phyloP scores from a whole-genome alignment of 2,888 invertebrate genomes.

The Atrina japonica region DNA sequence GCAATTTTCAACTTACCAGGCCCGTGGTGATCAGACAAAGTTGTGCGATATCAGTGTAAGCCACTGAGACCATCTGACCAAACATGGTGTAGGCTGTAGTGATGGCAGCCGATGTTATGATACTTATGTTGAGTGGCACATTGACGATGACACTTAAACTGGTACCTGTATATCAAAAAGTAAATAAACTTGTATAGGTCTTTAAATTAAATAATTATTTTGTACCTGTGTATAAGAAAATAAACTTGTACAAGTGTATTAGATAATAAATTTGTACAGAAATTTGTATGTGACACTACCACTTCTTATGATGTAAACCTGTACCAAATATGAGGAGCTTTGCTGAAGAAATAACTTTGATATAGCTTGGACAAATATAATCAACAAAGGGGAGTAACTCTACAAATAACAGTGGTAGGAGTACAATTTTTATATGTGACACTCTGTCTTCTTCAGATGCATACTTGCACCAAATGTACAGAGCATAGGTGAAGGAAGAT shows the following conservation, averaged over 20 bases:
- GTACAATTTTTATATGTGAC: no score
- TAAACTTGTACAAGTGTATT: not conserved
- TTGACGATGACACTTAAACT: conserved; percentile 73
- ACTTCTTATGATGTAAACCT: no score
- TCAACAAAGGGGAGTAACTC: no score
- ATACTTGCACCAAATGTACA: no score
- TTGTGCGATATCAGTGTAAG: conserved; percentile 76
- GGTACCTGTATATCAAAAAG: conserved; percentile 69
- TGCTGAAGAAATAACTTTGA: no score
- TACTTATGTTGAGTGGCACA: conserved; percentile 60
- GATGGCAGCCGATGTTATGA: conserved; percentile 67
- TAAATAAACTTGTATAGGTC: no score
- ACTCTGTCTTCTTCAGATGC: no score
- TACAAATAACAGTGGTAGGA: no score
- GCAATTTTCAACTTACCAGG: conserved; percentile 75
- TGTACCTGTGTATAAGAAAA: no score
- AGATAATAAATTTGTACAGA: not conserved
- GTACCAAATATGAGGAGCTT: no score
- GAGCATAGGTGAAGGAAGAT: no score
- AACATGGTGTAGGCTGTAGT: conserved; percentile 74
- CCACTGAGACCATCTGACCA: conserved; percentile 76
- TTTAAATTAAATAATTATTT: not conserved
- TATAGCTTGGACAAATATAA: no score
- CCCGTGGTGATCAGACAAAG: conserved; percentile 70
- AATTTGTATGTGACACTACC: not conserved